These are phyloP conservation scores for Sternotherus odoratus DNA, from an alignment of 2,797 vertebrate genomes.

Conservation along the genomic window DNA sequence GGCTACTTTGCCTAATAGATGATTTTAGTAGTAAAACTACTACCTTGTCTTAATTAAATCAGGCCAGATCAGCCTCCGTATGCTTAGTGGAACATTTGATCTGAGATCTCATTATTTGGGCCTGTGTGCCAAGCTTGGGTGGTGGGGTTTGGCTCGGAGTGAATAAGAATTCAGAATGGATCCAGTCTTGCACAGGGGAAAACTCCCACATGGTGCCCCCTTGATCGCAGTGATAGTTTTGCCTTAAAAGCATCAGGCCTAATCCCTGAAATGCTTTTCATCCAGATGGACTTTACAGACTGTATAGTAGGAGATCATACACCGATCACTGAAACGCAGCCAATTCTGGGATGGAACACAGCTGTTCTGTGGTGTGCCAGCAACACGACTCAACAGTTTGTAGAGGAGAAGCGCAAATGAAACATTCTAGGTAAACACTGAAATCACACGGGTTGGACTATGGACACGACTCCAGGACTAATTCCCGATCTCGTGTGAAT, in stretches of 20 bases:
- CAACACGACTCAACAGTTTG: not conserved
- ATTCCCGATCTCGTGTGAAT: not conserved
- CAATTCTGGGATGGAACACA: not conserved
- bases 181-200: not conserved
- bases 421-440: not conserved
- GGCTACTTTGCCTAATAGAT: fast-evolving
- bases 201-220: not conserved
- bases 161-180: not conserved
- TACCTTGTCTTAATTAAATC: not conserved
- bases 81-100: not conserved
- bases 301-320: not conserved
- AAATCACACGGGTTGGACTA: not conserved
- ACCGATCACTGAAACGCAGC: not conserved
- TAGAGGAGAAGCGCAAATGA: not conserved
- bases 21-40: slow-evolving; percentile 9
- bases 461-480: not conserved
- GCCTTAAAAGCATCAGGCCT: not conserved
- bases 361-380: not conserved
- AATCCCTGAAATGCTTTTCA: not conserved
- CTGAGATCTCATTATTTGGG: not conserved
- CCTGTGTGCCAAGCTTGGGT: not conserved
- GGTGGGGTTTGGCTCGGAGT: not conserved
- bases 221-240: not conserved
- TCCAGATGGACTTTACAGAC: not conserved
- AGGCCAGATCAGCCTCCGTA: not conserved